These are phyloP conservation scores for Sarcoramphus papa DNA, from an alignment of 2,797 vertebrate species.

Conservation along the genomic window DNA sequence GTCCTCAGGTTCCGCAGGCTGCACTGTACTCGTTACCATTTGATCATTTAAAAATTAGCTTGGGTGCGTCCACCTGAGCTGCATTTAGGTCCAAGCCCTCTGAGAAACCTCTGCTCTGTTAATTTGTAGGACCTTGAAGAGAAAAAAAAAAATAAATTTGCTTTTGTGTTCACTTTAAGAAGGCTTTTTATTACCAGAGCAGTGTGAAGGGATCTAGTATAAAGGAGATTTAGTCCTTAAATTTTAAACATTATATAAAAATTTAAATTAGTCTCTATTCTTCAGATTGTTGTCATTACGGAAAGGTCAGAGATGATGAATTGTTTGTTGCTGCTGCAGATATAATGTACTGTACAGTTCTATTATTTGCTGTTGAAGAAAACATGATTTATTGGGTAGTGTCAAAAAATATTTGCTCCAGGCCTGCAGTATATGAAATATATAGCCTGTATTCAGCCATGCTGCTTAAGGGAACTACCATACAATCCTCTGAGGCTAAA, in stretches of 20 bases:
- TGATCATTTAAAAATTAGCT: background rate
- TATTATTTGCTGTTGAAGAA: slow-evolving; percentile 66
- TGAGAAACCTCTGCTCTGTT: background rate
- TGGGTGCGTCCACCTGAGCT: background rate
- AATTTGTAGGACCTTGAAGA: background rate
- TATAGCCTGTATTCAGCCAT: slow-evolving; percentile 39
- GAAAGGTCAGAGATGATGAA: slow-evolving; percentile 70
- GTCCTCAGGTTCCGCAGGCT: background rate
- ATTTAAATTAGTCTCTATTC: slow-evolving; percentile 60
- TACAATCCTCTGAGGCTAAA: slow-evolving; percentile 16
- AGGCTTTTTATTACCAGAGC: background rate
- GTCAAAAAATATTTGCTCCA: slow-evolving; percentile 65
- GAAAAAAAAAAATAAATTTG: background rate
- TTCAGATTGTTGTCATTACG: slow-evolving; percentile 59
- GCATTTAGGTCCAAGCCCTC: background rate
- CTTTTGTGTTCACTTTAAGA: background rate
- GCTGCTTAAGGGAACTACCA: background rate
- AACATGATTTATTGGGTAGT: slow-evolving; percentile 62
- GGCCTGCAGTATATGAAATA: slow-evolving; percentile 56
- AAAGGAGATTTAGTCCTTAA: slow-evolving; percentile 40
- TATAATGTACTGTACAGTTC: slow-evolving; percentile 62
- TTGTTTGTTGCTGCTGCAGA: slow-evolving; percentile 62
- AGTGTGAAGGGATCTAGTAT: background rate
- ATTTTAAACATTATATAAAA: slow-evolving; percentile 65
- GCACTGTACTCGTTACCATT: background rate